Evolutionary conservation across 2,797 vertebrate species (phyloP).

Genomic region (Enteromius anoplus): DNA sequence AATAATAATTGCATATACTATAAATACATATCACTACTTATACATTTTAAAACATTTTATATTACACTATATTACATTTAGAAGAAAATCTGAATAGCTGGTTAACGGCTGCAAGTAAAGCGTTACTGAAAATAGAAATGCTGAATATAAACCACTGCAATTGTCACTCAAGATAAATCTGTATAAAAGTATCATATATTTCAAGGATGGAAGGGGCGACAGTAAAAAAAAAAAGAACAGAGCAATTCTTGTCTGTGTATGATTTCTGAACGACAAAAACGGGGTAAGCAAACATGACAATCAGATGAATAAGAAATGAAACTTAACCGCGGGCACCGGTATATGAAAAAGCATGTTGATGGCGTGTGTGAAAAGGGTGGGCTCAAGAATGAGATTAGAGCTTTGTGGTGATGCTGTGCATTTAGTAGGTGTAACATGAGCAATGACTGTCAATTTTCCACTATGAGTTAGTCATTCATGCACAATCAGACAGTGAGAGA

Average conservation of each 20-base stretch:
- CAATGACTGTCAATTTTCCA: neutral
- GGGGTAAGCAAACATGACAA: conserved; percentile 45
- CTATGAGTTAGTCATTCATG: conserved; percentile 1
- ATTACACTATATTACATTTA: neutral
- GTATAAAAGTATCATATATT: neutral
- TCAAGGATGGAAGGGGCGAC: neutral
- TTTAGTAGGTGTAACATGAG: neutral
- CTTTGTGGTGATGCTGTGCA: neutral
- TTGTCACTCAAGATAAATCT: conserved; percentile 1
- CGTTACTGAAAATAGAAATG: neutral
- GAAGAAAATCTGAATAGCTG: neutral
- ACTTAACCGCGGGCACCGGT: conserved; percentile 38
- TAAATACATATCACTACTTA: neutral
- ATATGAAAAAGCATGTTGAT: conserved; percentile 41
- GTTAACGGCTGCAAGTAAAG: neutral
- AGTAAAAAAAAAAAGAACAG: neutral
- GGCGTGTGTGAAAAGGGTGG: conserved; percentile 14
- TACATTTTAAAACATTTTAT: neutral
- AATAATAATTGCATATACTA: neutral
- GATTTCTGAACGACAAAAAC: conserved; percentile 6
- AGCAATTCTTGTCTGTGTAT: neutral
- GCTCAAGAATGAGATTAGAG: conserved; percentile 12
- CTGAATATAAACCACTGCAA: neutral
- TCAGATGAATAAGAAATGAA: conserved; percentile 51
- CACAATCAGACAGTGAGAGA: neutral